A percentile compares a stretch with the other conserved stretches of the same genome.
Evolutionary conservation across 2,797 vertebrate species (phyloP).

Genomic region (Chaetophractus vellerosus): DNA sequence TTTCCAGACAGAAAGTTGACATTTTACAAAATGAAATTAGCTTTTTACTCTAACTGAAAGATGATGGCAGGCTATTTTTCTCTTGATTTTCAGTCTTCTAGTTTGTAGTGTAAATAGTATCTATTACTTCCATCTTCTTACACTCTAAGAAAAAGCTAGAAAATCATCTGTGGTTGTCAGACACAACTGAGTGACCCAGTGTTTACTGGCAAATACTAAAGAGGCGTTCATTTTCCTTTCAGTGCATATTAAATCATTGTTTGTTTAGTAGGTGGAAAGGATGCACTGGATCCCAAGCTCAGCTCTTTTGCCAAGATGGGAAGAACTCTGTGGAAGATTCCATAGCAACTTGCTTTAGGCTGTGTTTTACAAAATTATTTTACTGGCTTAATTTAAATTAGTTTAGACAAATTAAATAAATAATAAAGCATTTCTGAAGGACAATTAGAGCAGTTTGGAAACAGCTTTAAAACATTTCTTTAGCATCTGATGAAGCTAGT

Average conservation of each 20-base stretch:
- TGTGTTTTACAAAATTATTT: slow-evolving; percentile 51
- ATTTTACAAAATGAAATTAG: slow-evolving; percentile 55
- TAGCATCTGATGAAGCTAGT: not conserved
- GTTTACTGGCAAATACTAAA: not conserved
- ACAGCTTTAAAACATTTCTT: not conserved
- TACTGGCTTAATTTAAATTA: slow-evolving; percentile 62
- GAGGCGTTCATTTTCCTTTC: slow-evolving; percentile 46
- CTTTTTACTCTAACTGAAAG: not conserved
- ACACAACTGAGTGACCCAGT: not conserved
- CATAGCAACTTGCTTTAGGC: not conserved
- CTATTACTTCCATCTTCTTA: not conserved
- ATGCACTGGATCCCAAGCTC: not conserved
- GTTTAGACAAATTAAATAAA: not conserved
- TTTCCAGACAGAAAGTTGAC: slow-evolving; percentile 26
- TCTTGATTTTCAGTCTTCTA: slow-evolving; percentile 8
- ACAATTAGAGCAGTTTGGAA: slow-evolving; percentile 25
- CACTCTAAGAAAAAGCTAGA: not conserved
- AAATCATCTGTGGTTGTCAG: not conserved
- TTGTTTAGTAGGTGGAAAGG: slow-evolving; percentile 23
- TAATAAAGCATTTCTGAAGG: slow-evolving; percentile 59
- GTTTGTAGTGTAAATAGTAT: not conserved
- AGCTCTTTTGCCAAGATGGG: not conserved
- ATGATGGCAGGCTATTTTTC: not conserved
- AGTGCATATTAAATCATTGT: slow-evolving; percentile 1
- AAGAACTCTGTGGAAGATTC: slow-evolving; percentile 24